These are phyloP conservation scores for Anguilla megastoma DNA, from an alignment of 2,797 vertebrate genomes.

Conservation along the genomic window DNA sequence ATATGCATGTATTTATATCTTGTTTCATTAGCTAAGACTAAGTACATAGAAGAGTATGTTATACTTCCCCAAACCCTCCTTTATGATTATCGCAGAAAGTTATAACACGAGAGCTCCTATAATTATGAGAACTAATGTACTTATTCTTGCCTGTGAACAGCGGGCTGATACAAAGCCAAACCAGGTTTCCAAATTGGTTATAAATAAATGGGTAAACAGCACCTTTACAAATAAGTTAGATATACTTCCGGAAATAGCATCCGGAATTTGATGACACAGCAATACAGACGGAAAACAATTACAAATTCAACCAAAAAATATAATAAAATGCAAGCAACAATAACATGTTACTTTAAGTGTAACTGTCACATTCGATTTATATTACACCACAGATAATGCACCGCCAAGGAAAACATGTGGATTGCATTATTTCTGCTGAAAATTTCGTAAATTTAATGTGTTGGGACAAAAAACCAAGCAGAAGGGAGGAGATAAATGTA, in stretches of 20 bases:
- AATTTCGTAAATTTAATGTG: not conserved
- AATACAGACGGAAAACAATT: not conserved
- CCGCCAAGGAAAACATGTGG: not conserved
- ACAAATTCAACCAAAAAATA: not conserved
- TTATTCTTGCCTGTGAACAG: not conserved
- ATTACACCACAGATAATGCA: not conserved
- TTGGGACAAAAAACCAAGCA: too few species aligned
- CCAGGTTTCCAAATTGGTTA: not conserved
- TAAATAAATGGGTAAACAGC: not conserved
- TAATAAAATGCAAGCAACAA: too few species aligned
- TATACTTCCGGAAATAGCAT: not conserved
- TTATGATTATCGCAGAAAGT: not conserved
- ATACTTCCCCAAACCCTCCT: not conserved
- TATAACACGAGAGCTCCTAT: not conserved
- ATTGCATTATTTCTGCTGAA: not conserved
- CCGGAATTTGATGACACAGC: not conserved
- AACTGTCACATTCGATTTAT: not conserved
- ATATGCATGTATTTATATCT: not conserved
- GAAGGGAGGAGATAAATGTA: too few species aligned
- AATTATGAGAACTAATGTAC: not conserved
- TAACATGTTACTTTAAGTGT: not conserved
- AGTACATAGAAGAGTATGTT: not conserved
- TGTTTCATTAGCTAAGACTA: not conserved
- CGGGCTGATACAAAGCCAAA: not conserved
- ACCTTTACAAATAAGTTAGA: not conserved